phyloP scores from a whole-genome alignment of 1,140 invertebrate genomes.

The Paraescarpia echinospica region DNA sequence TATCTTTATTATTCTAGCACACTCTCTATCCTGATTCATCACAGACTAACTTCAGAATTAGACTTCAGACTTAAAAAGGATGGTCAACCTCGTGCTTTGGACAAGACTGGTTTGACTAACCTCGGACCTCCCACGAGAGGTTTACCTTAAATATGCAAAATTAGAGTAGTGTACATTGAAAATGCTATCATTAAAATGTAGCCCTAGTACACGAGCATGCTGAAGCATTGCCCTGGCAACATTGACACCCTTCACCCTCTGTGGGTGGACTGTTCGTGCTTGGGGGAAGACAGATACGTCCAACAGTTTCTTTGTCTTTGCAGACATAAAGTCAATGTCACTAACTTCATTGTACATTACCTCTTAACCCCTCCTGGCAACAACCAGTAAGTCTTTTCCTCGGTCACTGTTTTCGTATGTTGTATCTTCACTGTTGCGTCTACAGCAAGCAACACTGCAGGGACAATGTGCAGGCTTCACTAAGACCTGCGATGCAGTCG shows the following conservation, averaged over 20 bases:
- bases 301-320: conserved; percentile 15
- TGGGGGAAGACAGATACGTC: conserved; percentile 3
- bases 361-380: not conserved
- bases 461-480: not conserved
- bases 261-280: not conserved
- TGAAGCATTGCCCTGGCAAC: not conserved
- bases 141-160: too few relatives aligned
- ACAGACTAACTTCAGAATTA: too few relatives aligned
- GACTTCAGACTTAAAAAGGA: too few relatives aligned
- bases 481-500: not conserved
- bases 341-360: conserved; percentile 7
- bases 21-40: too few relatives aligned
- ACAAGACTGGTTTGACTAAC: too few relatives aligned
- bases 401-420: not conserved
- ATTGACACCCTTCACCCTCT: not conserved
- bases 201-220: too few relatives aligned
- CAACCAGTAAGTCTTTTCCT: not conserved
- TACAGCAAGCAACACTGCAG: not conserved
- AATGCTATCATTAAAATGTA: too few relatives aligned
- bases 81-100: too few relatives aligned
- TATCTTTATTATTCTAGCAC: too few relatives aligned
- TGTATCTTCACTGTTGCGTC: not conserved
- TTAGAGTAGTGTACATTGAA: too few relatives aligned
- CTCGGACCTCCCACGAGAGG: too few relatives aligned
- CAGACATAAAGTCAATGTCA: conserved; percentile 7